phyloP scores from a whole-genome alignment of 2,888 invertebrate species.

The Drosophila aldrichi region DNA sequence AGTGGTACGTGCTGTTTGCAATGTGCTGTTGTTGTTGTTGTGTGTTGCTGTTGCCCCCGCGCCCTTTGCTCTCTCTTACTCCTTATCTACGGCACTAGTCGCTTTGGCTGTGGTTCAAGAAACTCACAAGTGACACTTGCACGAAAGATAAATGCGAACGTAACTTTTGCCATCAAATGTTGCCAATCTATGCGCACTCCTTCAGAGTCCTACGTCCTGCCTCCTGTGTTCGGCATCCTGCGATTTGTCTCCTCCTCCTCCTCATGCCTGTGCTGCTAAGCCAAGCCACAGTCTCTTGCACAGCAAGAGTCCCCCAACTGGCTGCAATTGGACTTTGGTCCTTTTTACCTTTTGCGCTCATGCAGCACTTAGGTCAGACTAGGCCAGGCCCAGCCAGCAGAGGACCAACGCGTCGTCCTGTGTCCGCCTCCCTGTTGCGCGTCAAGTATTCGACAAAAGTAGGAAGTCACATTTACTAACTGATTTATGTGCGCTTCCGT shows the following conservation, averaged over 20 bases:
- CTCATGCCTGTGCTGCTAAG: constrained; percentile 18
- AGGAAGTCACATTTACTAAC: constrained; percentile 75
- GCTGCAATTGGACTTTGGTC: constrained; percentile 43
- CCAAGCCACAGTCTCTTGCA: constrained; percentile 26
- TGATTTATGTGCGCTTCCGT: constrained; percentile 75
- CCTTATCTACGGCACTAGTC: constrained; percentile 36
- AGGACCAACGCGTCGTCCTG: constrained; percentile 13
- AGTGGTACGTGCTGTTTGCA: constrained; percentile 40
- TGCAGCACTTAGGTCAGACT: constrained; percentile 34
- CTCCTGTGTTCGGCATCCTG: not conserved
- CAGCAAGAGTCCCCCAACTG: constrained; percentile 14
- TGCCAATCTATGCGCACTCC: constrained; percentile 70
- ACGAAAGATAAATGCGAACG: constrained; percentile 78
- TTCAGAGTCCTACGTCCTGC: constrained; percentile 4
- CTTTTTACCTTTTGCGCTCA: constrained; percentile 34
- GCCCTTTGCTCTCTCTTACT: not conserved
- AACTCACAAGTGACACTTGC: constrained; percentile 80
- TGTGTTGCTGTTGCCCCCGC: not conserved
- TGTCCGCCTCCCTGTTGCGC: constrained; percentile 39
- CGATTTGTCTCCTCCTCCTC: not conserved
- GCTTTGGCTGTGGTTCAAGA: constrained; percentile 79
- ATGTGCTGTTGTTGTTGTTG: constrained; percentile 28
- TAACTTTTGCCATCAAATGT: constrained; percentile 80
- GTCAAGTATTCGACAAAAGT: constrained; percentile 61
- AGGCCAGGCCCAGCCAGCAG: not conserved